These are phyloP conservation scores for Hycleus phaleratus DNA, from an alignment of 1,140 invertebrate genomes.

Conservation along the genomic window DNA sequence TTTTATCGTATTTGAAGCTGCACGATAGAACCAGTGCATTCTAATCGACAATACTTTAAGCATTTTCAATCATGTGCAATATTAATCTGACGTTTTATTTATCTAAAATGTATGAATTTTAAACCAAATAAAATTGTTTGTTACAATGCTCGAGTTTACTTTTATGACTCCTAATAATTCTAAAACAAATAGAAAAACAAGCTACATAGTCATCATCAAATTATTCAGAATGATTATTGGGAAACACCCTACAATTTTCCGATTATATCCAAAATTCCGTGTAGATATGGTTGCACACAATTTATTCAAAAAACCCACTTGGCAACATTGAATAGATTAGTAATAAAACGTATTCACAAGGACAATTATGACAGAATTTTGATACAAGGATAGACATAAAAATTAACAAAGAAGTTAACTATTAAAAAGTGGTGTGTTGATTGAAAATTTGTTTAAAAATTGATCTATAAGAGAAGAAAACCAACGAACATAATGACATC, in stretches of 20 bases:
- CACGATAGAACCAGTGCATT: too few relatives aligned
- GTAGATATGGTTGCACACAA: background rate
- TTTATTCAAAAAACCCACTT: background rate
- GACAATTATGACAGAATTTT: background rate
- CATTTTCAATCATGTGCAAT: slow-evolving; percentile 42
- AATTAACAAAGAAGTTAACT: too few relatives aligned
- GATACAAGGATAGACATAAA: background rate
- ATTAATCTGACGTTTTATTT: slow-evolving; percentile 41
- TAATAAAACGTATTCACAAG: background rate
- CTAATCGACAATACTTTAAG: slow-evolving; percentile 8
- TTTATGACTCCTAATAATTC: background rate
- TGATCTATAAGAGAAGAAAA: too few relatives aligned
- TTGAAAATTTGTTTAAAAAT: too few relatives aligned
- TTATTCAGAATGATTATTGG: too few relatives aligned
- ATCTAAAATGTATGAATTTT: slow-evolving; percentile 42
- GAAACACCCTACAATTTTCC: background rate
- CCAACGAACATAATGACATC: slow-evolving; percentile 5
- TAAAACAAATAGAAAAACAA: too few relatives aligned
- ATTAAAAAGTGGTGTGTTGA: too few relatives aligned
- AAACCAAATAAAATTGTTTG: slow-evolving; percentile 43
- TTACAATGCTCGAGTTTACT: slow-evolving; percentile 30
- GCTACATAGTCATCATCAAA: too few relatives aligned
- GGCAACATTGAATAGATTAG: background rate
- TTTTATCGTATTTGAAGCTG: too few relatives aligned
- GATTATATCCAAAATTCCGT: background rate